Evolutionary conservation across 2,113 vertebrate genomes (phyloP).

Genomic region (Sphyrna mokarran): DNA sequence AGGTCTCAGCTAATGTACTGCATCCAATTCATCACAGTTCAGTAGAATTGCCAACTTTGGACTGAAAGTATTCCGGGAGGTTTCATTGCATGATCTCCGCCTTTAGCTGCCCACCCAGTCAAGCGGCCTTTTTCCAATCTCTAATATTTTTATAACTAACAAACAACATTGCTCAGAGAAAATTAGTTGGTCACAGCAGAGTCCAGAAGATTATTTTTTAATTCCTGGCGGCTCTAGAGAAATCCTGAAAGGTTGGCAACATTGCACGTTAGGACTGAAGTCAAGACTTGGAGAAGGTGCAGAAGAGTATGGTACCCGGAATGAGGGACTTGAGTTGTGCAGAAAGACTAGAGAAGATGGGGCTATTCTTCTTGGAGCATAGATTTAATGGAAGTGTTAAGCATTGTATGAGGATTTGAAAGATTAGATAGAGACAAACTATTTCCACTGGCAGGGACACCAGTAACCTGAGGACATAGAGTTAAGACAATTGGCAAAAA

Average conservation of each 20-base stretch:
- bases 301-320: background rate
- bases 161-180: background rate
- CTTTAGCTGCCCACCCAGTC: background rate
- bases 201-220: background rate
- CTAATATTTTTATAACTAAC: conserved; percentile 17
- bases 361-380: background rate
- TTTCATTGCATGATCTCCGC: background rate
- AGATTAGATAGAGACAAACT: background rate
- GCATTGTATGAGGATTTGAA: background rate
- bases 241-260: background rate
- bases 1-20: background rate
- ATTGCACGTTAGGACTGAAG: background rate
- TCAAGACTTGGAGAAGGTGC: background rate
- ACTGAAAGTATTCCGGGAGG: background rate
- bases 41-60: background rate
- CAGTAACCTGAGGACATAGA: background rate
- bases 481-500: background rate
- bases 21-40: background rate
- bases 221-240: background rate
- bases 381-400: background rate
- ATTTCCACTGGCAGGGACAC: background rate
- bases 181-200: background rate
- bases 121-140: background rate
- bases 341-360: background rate
- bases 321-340: background rate